phyloP scores from a whole-genome alignment of 2,888 invertebrate genomes.

The Rhogogaster chlorosoma region DNA sequence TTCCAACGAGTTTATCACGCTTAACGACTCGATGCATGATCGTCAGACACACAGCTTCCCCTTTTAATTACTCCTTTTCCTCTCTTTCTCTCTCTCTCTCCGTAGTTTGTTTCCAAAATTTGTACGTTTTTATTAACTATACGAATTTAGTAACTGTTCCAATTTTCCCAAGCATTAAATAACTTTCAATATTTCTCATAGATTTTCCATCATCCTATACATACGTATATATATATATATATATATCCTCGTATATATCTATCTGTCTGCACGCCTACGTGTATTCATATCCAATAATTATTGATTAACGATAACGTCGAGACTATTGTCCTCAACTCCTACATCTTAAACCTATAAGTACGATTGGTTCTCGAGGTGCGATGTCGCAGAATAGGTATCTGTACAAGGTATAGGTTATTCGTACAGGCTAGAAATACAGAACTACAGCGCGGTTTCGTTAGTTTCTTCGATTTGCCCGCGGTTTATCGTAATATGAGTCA shows the following conservation, averaged over 20 bases:
- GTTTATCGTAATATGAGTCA: conserved; percentile 36
- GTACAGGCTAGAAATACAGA: too few relatives aligned
- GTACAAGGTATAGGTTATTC: not conserved
- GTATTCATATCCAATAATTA: not conserved
- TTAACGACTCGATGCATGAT: conserved; percentile 19
- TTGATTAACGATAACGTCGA: not conserved
- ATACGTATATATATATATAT: not conserved
- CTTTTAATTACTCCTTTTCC: conserved; percentile 20
- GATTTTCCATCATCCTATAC: not conserved
- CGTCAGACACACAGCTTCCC: conserved; percentile 11
- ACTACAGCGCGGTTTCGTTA: not conserved
- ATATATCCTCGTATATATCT: not conserved
- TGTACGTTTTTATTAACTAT: too few relatives aligned
- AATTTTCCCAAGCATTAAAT: too few relatives aligned
- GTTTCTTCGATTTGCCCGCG: conserved; percentile 31
- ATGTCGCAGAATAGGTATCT: too few relatives aligned
- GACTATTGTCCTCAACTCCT: not conserved
- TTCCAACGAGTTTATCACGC: conserved; percentile 40
- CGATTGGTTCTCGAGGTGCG: not conserved
- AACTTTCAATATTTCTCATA: not conserved
- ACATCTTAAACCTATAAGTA: not conserved
- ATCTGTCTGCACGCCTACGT: not conserved
- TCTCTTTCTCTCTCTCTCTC: not conserved
- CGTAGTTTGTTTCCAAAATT: too few relatives aligned
- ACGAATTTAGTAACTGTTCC: too few relatives aligned